These are phyloP conservation scores for Periparus ater DNA, from an alignment of 2,797 vertebrate species.

Conservation along the genomic window DNA sequence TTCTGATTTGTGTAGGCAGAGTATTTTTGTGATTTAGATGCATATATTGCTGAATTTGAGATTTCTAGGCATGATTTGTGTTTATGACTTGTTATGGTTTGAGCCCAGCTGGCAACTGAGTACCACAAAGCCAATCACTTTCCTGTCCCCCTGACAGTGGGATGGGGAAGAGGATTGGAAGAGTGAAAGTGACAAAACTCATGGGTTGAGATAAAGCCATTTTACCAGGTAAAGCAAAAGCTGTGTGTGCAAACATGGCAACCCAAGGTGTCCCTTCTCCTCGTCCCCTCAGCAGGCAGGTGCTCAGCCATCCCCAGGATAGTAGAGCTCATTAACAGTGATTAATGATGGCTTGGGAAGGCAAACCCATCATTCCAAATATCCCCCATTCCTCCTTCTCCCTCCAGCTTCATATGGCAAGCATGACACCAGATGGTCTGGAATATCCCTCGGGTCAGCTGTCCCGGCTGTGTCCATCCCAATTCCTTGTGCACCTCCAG, in stretches of 20 bases:
- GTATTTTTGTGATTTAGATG: slow-evolving; percentile 39
- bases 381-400: not conserved
- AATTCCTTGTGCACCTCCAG: not conserved
- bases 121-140: not conserved
- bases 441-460: not conserved
- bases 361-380: not conserved
- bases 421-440: not conserved
- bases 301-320: not conserved
- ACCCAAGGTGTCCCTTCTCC: not conserved
- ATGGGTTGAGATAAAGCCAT: not conserved
- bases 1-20: not conserved
- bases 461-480: not conserved
- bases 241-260: not conserved
- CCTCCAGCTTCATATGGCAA: not conserved
- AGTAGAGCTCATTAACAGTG: not conserved
- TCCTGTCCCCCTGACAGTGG: no score
- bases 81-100: not conserved
- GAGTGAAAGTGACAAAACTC: not conserved
- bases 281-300: not conserved
- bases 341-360: not conserved
- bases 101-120: not conserved
- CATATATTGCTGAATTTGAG: slow-evolving; percentile 28
- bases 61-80: slow-evolving; percentile 11
- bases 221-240: not conserved
- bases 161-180: not conserved